Evolutionary conservation across 23 tunicate species (phyloP).

Genomic region (Botrylloides violaceus): DNA sequence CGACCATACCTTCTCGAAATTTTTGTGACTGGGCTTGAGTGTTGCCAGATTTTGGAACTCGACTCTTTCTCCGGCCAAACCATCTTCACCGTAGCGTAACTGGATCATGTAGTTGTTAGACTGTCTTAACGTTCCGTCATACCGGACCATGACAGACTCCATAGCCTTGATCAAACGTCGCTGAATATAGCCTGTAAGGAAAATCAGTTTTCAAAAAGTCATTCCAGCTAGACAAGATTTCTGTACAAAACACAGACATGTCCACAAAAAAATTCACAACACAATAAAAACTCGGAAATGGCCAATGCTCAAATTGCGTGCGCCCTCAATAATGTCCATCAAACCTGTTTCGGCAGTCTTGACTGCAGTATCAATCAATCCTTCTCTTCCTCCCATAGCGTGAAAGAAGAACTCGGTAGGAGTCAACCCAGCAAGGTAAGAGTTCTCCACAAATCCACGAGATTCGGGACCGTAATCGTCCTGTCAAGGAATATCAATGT

Average conservation of each 20-base stretch:
- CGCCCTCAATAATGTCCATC: too few relatives aligned
- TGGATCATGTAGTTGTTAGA: conserved; percentile 99
- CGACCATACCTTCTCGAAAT: conserved; percentile 78
- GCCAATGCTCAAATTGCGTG: too few relatives aligned
- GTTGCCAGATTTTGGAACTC: conserved; percentile 97
- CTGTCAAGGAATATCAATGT: conserved; percentile 21
- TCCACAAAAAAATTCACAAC: not conserved
- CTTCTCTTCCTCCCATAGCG: conserved; percentile 99
- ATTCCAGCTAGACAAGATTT: not conserved
- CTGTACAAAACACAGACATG: not conserved
- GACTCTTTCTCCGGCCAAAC: conserved; percentile 97
- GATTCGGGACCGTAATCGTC: conserved; percentile 99
- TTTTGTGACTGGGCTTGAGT: conserved; percentile 80
- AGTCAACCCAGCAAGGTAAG: conserved; percentile 98
- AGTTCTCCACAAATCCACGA: conserved; percentile 97
- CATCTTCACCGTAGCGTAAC: conserved; percentile 98
- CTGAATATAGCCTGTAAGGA: conserved; percentile 83
- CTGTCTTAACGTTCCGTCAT: conserved; percentile 96
- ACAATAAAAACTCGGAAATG: not conserved
- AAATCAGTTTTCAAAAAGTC: not conserved
- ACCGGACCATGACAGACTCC: conserved; percentile 99
- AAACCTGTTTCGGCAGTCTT: conserved; percentile 99
- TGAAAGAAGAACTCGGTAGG: conserved; percentile 99
- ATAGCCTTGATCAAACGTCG: conserved; percentile 99
- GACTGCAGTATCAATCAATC: conserved; percentile 98